Evolutionary conservation across 2,113 vertebrate species (phyloP).

Genomic region (Mustelus asterias): DNA sequence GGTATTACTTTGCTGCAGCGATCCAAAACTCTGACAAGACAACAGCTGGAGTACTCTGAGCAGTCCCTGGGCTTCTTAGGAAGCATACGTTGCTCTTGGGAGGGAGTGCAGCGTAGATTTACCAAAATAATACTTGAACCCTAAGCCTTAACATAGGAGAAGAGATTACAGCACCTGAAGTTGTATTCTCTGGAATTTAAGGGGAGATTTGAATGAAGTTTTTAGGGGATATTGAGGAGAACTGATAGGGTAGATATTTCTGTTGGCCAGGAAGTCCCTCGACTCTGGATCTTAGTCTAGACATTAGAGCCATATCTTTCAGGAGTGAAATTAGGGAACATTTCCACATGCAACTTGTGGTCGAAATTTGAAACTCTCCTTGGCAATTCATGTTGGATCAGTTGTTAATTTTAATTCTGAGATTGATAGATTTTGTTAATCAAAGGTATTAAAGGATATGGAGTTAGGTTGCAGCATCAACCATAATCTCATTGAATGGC

Average conservation of each 20-base stretch:
- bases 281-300: background rate
- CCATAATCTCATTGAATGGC: background rate
- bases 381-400: background rate
- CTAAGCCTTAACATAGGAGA: background rate
- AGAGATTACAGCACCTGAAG: background rate
- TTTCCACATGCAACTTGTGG: background rate
- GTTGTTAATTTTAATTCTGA: background rate
- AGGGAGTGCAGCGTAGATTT: background rate
- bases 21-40: background rate
- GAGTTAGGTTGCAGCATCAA: background rate
- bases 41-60: background rate
- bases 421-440: background rate
- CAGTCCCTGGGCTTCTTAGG: background rate
- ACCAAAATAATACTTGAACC: background rate
- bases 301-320: background rate
- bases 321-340: background rate
- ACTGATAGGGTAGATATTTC: background rate
- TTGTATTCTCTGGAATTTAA: background rate
- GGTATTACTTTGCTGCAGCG: background rate
- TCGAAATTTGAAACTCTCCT: background rate
- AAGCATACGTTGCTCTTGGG: background rate
- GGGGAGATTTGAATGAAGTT: background rate
- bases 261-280: background rate
- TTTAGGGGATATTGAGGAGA: background rate
- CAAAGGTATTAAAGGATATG: background rate